Base-by-base conservation (phyloP, 2,113 vertebrate species). In the Onychorhynchus coronatus region DNA sequence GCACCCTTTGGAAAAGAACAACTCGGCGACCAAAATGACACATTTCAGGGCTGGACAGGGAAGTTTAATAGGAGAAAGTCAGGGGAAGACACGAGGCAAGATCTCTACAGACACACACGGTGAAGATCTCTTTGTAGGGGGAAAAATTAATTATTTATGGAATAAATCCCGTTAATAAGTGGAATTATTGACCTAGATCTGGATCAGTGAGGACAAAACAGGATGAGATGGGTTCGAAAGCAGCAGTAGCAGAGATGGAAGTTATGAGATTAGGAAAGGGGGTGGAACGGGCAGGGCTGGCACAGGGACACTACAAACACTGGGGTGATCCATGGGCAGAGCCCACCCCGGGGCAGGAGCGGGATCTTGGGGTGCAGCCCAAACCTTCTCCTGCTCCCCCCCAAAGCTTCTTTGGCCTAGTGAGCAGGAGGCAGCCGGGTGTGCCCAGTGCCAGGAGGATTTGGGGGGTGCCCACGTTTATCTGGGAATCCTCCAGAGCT, bases 131-230 rank as follows among this genome's bases (percentile, higher is more conserved):
- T 85, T 35, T 8, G 67, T 14, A 47, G 58, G 28, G 68, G 24
- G 8, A 2, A 6, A 22, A 27, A 21, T 16, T 6, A 21, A 62
- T 65, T 80, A 94, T 84, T 77, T 72, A 91, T 80, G 89, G 91
- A 30, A 91, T 35, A 74, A 62, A 84, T 75, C 67, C 85, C 89
- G 93, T 88, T 91, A 91, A 93, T 68, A 50, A 87, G 47, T 22
- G 55, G 62, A 93, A 75, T 78, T 56, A 46, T 27, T 86, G 68
- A 83, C 67, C 58, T 82, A 90, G 39, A 82, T 61, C 49, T 72
- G 50, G 55, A 79, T 83, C 31, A 73, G 72, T 6, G 79, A 83
- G 93, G 92, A 65, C 30, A 20, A 47, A 74, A 56, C 8, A 18
- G 77, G 86, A 67, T 66, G 88, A 86, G 83, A 71, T 41, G 71